Conservation (phyloP, 2,888 invertebrate species). For the Diplazon laetatorius region DNA sequence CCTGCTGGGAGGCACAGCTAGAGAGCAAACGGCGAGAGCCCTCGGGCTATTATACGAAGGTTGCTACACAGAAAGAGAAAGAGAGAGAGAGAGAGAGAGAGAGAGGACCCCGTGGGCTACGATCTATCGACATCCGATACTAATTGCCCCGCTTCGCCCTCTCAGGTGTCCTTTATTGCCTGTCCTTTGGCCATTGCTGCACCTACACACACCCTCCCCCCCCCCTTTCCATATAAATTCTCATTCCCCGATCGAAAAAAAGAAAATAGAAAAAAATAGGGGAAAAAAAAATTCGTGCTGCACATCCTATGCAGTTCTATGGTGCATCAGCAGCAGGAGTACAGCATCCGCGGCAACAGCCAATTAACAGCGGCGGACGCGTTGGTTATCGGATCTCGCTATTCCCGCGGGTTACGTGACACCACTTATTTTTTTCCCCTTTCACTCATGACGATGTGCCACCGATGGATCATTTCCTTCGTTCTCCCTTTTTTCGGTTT, state of each 20-base stretch:
- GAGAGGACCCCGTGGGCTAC: constrained; percentile 52
- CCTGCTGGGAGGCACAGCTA: constrained; percentile 70
- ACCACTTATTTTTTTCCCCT: constrained; percentile 61
- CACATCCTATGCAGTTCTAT: constrained; percentile 39
- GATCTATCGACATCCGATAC: constrained; percentile 79
- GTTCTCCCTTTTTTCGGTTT: constrained; percentile 39
- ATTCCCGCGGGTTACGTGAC: constrained; percentile 60
- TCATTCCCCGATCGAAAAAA: constrained; percentile 19
- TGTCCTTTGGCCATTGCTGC: constrained; percentile 48
- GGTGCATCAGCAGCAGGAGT: no score
- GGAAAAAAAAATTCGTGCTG: background rate
- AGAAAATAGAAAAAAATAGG: no score
- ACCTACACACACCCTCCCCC: constrained; percentile 58
- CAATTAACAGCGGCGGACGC: constrained; percentile 63
- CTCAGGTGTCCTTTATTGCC: constrained; percentile 67
- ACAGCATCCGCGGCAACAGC: constrained; percentile 53
- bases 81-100: constrained; percentile 65
- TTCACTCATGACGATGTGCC: constrained; percentile 34
- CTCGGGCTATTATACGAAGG: constrained; percentile 71
- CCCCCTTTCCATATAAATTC: background rate
- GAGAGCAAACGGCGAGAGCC: constrained; percentile 52
- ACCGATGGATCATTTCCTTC: constrained; percentile 28
- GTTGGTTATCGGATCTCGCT: constrained; percentile 45
- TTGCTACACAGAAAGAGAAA: constrained; percentile 73
- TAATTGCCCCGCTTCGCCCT: constrained; percentile 75